Base-by-base conservation (phyloP, 2,888 invertebrate species). In the Perdita meconis region DNA sequence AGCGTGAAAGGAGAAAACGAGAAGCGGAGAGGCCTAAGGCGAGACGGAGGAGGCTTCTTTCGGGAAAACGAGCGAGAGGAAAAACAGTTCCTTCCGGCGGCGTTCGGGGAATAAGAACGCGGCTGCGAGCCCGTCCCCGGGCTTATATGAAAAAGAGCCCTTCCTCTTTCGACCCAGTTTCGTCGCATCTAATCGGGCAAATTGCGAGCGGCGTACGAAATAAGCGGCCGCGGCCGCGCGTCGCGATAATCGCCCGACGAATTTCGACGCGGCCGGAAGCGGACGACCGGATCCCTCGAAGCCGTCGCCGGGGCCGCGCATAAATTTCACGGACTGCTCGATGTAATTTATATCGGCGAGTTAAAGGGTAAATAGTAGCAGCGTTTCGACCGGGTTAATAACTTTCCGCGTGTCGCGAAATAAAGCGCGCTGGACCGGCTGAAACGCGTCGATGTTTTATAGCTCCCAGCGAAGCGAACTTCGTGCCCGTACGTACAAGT, bases 141-240 rank as follows among this genome's bases (percentile, higher is more conserved):
- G 38, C 55, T 85, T 84, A 84, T 84, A 75, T 61, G 70, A 36
- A 64, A 72, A 36, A 53, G 36, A n/a, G n/a, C n/a, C 8, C 57
- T 36, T 42, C 53, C 42, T 5, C 24, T 34, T 60, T 44, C 71
- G 84, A 63, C 71, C 74, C 72, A 79, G 42, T 81, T 76, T 26
- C 71, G 10, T 64, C 10, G 22, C 69, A 13, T 76, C 76, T 80
- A 76, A 83, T 85, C 84, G 73, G 19, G 13, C 40, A 61, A 64
- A 69, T 78, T 76, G 56, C 60, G 79, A 53, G 16, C 38, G 50
- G 70, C 68, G 51, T 81, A 76, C 81, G 60, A 80, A 83, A 78
- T 36, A 53, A 60, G 56, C 47, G 36, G 64, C 42, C 56, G 51
- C 42, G n/a, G n/a, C n/a, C n/a, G n/a, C 38, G 66, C 53, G 82